Evolutionary conservation across 2,797 vertebrate species (phyloP).

Genomic region (Xenops minutus): DNA sequence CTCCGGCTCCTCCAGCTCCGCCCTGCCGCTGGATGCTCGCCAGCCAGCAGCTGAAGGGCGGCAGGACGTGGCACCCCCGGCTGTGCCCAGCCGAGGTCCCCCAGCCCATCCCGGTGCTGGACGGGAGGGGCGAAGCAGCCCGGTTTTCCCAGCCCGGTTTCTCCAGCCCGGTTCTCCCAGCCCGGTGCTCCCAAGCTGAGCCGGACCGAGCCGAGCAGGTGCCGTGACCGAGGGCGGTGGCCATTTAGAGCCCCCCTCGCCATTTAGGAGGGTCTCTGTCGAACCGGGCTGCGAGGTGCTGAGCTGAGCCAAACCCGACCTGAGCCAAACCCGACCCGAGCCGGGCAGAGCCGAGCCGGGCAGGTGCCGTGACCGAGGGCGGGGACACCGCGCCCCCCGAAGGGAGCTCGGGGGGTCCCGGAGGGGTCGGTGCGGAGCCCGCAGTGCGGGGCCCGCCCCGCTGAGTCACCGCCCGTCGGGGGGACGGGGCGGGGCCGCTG

Average conservation of each 20-base stretch:
- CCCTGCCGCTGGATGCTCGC: not conserved
- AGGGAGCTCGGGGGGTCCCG: not conserved
- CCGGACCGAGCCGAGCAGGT: not conserved
- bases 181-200: not conserved
- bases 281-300: too few relatives aligned
- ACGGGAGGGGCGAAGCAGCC: not conserved
- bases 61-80: not conserved
- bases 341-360: not conserved
- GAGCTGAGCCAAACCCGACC: not conserved
- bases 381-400: not conserved
- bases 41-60: not conserved
- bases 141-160: not conserved
- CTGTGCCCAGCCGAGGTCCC: not conserved
- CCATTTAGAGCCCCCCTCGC: too few relatives aligned
- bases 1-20: not conserved
- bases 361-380: not conserved
- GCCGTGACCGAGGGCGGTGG: not conserved
- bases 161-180: not conserved
- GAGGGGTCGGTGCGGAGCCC: not conserved
- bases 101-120: not conserved
- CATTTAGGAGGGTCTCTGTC: not conserved
- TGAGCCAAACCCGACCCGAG: not conserved
- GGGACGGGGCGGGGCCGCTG: not conserved
- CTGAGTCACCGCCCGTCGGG: conserved; percentile 22
- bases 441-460: not conserved